Evolutionary conservation across 2,888 invertebrate species (phyloP).

Genomic region (Cephus pulcher): DNA sequence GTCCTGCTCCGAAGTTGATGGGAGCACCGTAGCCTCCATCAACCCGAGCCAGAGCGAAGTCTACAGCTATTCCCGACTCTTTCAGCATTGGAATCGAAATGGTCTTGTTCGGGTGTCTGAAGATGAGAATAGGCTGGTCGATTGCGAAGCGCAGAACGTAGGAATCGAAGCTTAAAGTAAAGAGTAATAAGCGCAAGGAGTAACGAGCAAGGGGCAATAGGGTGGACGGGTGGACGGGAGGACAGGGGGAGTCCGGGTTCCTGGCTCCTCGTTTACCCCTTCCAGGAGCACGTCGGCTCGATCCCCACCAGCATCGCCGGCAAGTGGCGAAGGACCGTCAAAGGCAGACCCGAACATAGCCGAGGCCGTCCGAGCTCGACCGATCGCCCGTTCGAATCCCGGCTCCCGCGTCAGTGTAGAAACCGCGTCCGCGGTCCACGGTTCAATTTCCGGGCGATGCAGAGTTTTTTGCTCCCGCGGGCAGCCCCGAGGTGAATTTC

Average conservation of each 20-base stretch:
- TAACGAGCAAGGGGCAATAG: not conserved
- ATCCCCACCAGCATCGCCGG: constrained; percentile 17
- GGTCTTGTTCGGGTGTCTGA: not conserved
- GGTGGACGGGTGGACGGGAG: not conserved
- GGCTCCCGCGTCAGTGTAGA: constrained; percentile 66
- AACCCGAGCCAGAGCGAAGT: not conserved
- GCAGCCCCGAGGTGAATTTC: constrained; percentile 23
- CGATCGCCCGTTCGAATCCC: constrained; percentile 64
- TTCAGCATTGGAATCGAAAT: not conserved
- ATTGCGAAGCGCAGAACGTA: not conserved
- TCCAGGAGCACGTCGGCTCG: not conserved
- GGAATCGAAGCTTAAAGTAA: not conserved
- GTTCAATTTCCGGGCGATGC: constrained; percentile 61
- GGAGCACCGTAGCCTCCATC: not conserved
- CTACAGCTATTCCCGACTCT: not conserved
- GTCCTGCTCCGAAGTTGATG: not conserved
- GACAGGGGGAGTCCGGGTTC: not conserved
- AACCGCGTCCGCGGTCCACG: constrained; percentile 67
- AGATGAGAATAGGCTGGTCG: not conserved
- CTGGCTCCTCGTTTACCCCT: not conserved
- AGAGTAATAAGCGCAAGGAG: not conserved
- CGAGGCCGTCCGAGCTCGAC: constrained; percentile 54
- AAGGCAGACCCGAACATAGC: constrained; percentile 45
- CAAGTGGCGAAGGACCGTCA: constrained; percentile 46
- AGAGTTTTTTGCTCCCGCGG: constrained; percentile 39